phyloP scores from a whole-genome alignment of 37 sponge, comb jelly and placozoan genomes.

The Dysidea cf. avara region DNA sequence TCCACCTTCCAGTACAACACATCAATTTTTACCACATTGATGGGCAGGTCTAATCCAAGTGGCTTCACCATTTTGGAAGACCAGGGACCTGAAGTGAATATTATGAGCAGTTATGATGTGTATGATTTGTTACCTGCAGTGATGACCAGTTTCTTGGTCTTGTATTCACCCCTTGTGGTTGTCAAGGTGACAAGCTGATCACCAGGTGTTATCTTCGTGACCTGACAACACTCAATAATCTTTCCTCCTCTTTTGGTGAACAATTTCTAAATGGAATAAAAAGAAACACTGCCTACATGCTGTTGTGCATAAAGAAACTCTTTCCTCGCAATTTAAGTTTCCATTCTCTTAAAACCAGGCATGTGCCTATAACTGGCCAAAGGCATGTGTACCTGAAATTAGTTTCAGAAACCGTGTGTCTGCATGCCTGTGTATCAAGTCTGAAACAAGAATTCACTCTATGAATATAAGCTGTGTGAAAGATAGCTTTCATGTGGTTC shows the following conservation, averaged over 20 bases:
- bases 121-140: slow-evolving; percentile 56
- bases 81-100: slow-evolving; percentile 57
- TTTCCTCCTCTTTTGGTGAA: slow-evolving; percentile 64
- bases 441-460: too few species aligned
- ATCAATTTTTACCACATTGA: slow-evolving; percentile 48
- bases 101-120: too few species aligned
- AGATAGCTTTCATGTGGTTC: too few species aligned
- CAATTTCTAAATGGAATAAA: slow-evolving; percentile 40
- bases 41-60: slow-evolving; percentile 59
- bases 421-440: too few species aligned
- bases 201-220: slow-evolving; percentile 61
- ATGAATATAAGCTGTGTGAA: too few species aligned
- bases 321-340: too few species aligned
- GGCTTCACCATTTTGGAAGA: slow-evolving; percentile 33
- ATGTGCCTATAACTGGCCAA: too few species aligned
- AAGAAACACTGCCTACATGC: neutral
- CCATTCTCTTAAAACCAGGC: too few species aligned
- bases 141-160: slow-evolving; percentile 55
- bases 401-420: too few species aligned
- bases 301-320: too few species aligned
- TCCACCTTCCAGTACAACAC: slow-evolving; percentile 65
- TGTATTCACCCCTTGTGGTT: slow-evolving; percentile 50
- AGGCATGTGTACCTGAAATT: too few species aligned
- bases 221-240: slow-evolving; percentile 54
- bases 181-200: slow-evolving; percentile 24